These are phyloP conservation scores for Sebastes reedi DNA, from an alignment of 2,797 vertebrate genomes.

Conservation along the genomic window DNA sequence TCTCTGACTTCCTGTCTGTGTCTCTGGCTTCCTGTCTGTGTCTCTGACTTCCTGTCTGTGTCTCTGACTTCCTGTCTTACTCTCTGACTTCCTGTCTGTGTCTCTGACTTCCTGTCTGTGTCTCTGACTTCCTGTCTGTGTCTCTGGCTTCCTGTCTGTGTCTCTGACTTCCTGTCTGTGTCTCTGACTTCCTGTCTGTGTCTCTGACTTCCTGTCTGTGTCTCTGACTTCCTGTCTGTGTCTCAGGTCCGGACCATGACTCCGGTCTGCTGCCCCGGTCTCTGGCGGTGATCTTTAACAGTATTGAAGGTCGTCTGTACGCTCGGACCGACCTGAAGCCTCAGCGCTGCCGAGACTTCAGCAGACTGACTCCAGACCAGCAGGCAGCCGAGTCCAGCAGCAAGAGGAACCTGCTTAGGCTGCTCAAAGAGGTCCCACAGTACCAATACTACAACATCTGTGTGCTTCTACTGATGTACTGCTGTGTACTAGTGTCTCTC, in stretches of 20 bases:
- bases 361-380: constrained; percentile 87
- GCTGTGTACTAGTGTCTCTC: not conserved
- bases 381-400: constrained; percentile 82
- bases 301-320: constrained; percentile 84
- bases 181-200: not conserved
- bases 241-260: constrained; percentile 89
- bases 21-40: not conserved
- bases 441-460: not conserved
- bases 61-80: not conserved
- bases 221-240: not conserved
- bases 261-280: constrained; percentile 90
- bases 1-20: not conserved
- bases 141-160: not conserved
- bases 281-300: constrained; percentile 89
- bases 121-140: not conserved
- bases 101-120: not conserved
- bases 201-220: not conserved
- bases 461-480: not conserved
- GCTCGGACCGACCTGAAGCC: constrained; percentile 88
- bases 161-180: not conserved
- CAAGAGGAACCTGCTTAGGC: constrained; percentile 79
- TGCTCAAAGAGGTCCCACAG: constrained; percentile 71
- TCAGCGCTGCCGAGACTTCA: constrained; percentile 88
- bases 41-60: not conserved
- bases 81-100: not conserved